Conservation (phyloP, 2,888 invertebrate species). For the Nemurella pictetii region DNA sequence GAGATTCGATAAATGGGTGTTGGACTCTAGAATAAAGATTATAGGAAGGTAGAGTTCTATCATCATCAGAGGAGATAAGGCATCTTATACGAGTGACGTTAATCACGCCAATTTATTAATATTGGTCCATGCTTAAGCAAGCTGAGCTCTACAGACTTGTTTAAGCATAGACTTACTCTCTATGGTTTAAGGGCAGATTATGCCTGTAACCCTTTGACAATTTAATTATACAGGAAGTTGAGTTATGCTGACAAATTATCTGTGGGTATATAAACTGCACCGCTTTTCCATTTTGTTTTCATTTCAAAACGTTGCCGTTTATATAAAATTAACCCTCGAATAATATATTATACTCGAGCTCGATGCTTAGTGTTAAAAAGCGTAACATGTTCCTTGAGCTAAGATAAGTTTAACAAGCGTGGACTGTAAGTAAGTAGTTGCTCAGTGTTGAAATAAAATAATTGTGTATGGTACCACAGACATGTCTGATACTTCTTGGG, state of each 20-base stretch:
- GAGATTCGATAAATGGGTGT: too few relatives aligned
- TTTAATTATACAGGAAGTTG: background rate
- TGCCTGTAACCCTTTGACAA: background rate
- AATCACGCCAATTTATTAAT: too few relatives aligned
- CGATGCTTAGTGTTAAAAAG: background rate
- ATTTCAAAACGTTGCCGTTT: background rate
- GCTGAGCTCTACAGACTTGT: too few relatives aligned
- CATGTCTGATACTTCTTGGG: background rate
- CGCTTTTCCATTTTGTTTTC: background rate
- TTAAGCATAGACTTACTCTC: too few relatives aligned
- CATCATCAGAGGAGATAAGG: too few relatives aligned
- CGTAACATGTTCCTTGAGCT: background rate
- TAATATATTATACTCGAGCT: background rate
- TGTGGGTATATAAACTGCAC: background rate
- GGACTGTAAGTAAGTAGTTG: background rate
- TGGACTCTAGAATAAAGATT: too few relatives aligned
- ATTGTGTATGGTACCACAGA: background rate
- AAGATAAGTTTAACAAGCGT: background rate
- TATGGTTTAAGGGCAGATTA: background rate
- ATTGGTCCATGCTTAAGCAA: too few relatives aligned
- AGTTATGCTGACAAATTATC: background rate
- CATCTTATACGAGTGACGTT: too few relatives aligned
- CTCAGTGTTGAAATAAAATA: background rate
- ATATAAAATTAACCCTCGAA: background rate
- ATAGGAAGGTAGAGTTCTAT: too few relatives aligned